phyloP scores from a whole-genome alignment of 2,888 invertebrate species.

The Endotricha flammealis region DNA sequence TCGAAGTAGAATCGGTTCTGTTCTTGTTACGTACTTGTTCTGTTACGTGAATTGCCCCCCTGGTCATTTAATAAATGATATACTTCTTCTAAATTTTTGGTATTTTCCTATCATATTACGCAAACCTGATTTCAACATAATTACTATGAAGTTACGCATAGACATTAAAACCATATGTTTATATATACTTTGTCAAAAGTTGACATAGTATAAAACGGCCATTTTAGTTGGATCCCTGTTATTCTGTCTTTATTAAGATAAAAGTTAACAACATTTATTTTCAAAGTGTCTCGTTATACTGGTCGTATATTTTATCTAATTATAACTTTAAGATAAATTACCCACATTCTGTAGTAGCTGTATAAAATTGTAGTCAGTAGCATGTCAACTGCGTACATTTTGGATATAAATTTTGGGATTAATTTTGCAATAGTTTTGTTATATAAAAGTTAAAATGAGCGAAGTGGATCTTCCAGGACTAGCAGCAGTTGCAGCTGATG shows the following conservation, averaged over 20 bases:
- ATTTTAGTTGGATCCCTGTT: background rate
- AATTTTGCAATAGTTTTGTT: background rate
- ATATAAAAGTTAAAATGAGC: constrained; percentile 29
- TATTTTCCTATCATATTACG: background rate
- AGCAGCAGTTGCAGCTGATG: constrained; percentile 24
- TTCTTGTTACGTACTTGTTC: too few relatives aligned
- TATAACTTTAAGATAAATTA: constrained; percentile 1
- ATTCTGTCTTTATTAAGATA: background rate
- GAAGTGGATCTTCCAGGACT: constrained; percentile 37
- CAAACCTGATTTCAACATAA: background rate
- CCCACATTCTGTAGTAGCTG: too few relatives aligned
- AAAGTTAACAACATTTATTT: background rate
- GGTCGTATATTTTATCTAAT: background rate
- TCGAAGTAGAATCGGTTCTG: too few relatives aligned
- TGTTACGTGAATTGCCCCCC: too few relatives aligned
- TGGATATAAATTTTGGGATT: background rate
- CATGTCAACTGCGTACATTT: too few relatives aligned
- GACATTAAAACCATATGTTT: background rate
- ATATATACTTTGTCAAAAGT: background rate
- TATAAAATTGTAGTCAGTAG: too few relatives aligned
- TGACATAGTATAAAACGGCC: background rate
- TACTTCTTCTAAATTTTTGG: background rate
- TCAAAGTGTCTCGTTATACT: background rate
- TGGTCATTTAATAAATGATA: too few relatives aligned
- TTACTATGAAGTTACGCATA: background rate